A percentile compares a stretch with the other conserved stretches of the same genome.
These are phyloP conservation scores for Cyanocitta stelleri DNA, from an alignment of 2,113 vertebrate species.

Conservation along the genomic window DNA sequence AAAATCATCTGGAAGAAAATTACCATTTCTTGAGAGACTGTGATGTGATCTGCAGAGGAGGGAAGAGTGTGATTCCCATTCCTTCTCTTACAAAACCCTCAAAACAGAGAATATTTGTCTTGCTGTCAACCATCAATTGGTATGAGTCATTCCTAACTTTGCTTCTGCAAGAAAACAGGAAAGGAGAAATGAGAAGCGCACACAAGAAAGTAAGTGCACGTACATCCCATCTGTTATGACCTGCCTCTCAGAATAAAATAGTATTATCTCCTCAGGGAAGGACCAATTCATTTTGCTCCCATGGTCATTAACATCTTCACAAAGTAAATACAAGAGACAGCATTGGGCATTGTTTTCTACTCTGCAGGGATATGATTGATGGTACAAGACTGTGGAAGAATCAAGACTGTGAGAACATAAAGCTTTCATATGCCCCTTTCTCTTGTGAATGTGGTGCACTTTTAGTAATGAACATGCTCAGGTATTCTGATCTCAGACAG, in stretches of 20 bases:
- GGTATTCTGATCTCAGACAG: background rate
- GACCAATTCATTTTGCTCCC: background rate
- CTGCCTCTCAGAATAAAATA: background rate
- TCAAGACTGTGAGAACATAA: background rate
- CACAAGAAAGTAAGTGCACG: background rate
- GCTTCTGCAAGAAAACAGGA: background rate
- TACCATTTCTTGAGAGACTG: background rate
- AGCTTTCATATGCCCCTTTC: background rate
- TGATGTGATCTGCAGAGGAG: background rate
- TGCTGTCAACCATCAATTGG: background rate
- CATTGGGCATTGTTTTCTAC: background rate
- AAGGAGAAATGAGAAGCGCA: background rate
- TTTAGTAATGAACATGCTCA: background rate
- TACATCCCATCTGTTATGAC: background rate
- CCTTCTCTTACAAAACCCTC: background rate
- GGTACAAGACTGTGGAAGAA: background rate
- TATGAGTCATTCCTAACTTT: background rate
- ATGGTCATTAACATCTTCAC: background rate
- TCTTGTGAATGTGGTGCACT: background rate
- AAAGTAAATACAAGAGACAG: background rate
- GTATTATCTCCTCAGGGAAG: background rate
- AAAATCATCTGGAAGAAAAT: background rate
- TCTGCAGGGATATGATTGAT: background rate
- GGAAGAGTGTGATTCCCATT: background rate
- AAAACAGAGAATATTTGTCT: background rate